Evolutionary conservation across 2,113 vertebrate species (phyloP).

Genomic region (Rhinopomastus cyanomelas): DNA sequence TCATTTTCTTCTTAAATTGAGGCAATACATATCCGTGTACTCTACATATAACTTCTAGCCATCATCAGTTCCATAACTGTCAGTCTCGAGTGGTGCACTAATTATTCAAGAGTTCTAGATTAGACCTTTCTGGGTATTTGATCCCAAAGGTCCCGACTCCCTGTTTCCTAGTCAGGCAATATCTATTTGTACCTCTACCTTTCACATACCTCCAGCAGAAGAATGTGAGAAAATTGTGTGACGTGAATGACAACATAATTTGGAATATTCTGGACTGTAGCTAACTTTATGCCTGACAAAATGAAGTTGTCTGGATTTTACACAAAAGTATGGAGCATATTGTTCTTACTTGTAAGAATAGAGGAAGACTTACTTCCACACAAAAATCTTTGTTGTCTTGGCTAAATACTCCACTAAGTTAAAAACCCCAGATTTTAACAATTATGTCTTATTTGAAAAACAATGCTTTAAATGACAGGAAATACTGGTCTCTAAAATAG

Average conservation of each 20-base stretch:
- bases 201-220: background rate
- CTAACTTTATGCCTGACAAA: constrained; percentile 32
- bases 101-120: background rate
- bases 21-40: background rate
- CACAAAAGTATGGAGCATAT: background rate
- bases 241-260: background rate
- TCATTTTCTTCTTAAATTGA: background rate
- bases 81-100: background rate
- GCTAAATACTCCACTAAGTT: background rate
- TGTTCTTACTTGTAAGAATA: background rate
- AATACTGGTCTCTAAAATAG: constrained; percentile 25
- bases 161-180: background rate
- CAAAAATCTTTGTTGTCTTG: background rate
- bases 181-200: constrained; percentile 27
- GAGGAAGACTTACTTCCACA: background rate
- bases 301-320: background rate
- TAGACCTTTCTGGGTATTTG: background rate
- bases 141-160: background rate
- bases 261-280: background rate
- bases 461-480: background rate
- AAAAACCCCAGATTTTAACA: constrained; percentile 8
- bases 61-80: background rate
- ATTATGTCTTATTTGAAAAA: constrained; percentile 38
- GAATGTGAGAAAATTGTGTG: constrained; percentile 40
- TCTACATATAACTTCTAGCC: background rate